These are phyloP conservation scores for Drosophila equinoxialis DNA, from an alignment of 1,140 invertebrate species.

Conservation along the genomic window DNA sequence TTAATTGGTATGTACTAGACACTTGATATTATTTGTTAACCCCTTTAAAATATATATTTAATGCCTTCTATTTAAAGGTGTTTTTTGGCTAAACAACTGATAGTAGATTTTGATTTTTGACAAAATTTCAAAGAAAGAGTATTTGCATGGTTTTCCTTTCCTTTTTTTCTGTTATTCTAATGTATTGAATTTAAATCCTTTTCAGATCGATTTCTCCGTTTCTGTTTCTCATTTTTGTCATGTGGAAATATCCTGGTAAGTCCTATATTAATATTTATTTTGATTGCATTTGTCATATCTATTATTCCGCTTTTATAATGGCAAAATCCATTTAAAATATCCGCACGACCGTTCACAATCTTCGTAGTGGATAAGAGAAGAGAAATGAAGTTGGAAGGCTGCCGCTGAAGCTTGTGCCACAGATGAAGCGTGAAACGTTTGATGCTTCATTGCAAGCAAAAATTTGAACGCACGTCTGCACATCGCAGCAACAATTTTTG, in stretches of 20 bases:
- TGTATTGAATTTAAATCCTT: background rate
- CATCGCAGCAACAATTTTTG: conserved; percentile 35
- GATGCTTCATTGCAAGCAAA: conserved; percentile 56
- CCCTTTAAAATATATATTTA: no score
- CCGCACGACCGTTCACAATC: conserved; percentile 29
- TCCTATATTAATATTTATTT: conserved; percentile 35
- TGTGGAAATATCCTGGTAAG: background rate
- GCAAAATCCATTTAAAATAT: conserved; percentile 42
- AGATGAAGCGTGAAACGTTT: conserved; percentile 58
- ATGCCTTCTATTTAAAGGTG: no score
- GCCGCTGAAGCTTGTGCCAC: background rate
- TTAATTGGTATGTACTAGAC: no score
- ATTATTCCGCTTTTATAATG: conserved; percentile 19
- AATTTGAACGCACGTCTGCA: conserved; percentile 69
- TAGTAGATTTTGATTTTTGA: no score
- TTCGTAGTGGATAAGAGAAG: background rate
- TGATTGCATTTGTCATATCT: conserved; percentile 36
- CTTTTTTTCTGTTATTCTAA: no score
- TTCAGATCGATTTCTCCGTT: background rate
- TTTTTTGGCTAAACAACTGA: no score
- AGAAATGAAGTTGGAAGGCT: background rate
- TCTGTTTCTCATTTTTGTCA: background rate
- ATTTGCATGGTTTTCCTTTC: no score
- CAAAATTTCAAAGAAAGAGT: no score
- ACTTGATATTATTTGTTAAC: no score